A percentile compares a stretch with the other conserved stretches of the same genome.
These are phyloP conservation scores for Salticus scenicus DNA, from an alignment of 2,888 invertebrate genomes.

Conservation along the genomic window DNA sequence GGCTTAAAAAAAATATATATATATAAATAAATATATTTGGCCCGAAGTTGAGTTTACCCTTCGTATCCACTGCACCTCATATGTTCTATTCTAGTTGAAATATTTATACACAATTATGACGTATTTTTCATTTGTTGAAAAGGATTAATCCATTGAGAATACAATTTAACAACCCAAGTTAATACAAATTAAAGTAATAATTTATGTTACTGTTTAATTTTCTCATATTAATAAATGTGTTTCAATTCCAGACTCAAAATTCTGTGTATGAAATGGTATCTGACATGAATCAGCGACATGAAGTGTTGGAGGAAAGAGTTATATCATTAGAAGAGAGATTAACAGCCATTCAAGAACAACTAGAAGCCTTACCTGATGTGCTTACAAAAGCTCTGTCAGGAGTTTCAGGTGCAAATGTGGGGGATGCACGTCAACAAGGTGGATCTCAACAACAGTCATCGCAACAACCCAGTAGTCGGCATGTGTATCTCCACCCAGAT, in stretches of 20 bases:
- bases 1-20: too few species aligned
- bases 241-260: conserved; percentile 91
- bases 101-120: too few species aligned
- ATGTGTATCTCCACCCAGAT: conserved; percentile 71
- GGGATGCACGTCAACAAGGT: conserved; percentile 28
- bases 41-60: too few species aligned
- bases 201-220: too few species aligned
- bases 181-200: too few species aligned
- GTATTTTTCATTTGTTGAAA: too few species aligned
- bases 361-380: conserved; percentile 89
- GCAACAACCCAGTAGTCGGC: conserved; percentile 51
- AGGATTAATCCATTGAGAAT: too few species aligned
- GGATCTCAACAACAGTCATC: conserved; percentile 25
- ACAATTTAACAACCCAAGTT: too few species aligned
- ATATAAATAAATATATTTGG: too few species aligned
- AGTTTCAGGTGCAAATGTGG: conserved; percentile 30
- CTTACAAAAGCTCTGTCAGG: conserved; percentile 75
- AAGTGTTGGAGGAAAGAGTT: conserved; percentile 93
- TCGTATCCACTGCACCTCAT: too few species aligned
- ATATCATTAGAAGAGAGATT: conserved; percentile 94
- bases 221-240: conserved; percentile 21
- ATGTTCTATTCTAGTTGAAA: too few species aligned
- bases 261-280: conserved; percentile 98
- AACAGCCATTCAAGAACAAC: conserved; percentile 88
- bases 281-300: conserved; percentile 96